Percentiles rank a stretch among this genome's conserved stretches.
phyloP scores from a whole-genome alignment of 2,888 invertebrate species.

The Leucophenga montana region DNA sequence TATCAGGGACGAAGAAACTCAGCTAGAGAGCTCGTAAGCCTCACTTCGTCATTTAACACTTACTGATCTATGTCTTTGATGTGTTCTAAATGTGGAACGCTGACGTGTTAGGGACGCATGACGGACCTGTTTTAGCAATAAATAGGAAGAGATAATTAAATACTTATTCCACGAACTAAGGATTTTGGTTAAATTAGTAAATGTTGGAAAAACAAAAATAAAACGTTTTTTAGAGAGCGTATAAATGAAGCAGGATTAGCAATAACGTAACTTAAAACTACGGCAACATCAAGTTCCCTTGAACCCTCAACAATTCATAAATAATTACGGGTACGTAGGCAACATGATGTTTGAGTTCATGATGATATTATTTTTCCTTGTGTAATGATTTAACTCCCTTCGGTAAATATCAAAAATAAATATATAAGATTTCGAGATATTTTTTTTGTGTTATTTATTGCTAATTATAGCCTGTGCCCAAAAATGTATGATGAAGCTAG shows the following conservation, averaged over 20 bases:
- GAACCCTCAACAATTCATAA: no score
- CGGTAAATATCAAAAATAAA: no score
- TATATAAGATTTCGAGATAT: no score
- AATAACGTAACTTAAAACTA: background rate
- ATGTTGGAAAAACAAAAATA: background rate
- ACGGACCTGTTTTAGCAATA: constrained; percentile 76
- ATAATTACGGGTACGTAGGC: no score
- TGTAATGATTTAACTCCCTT: no score
- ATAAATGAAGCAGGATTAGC: background rate
- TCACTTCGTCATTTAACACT: constrained; percentile 72
- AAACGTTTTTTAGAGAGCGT: background rate
- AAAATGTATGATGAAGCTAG: no score
- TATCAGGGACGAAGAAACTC: constrained; percentile 34
- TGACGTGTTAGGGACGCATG: constrained; percentile 83
- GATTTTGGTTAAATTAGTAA: no score
- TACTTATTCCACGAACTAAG: constrained; percentile 31
- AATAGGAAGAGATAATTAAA: constrained; percentile 53
- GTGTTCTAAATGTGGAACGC: constrained; percentile 79
- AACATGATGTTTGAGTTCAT: no score
- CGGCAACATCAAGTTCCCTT: background rate
- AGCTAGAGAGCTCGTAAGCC: constrained; percentile 43
- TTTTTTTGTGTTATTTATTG: no score
- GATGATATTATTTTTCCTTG: no score
- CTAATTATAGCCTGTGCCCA: no score
- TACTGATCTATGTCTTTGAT: constrained; percentile 82